Conservation (phyloP, 64 coral and sea anemone species). For the Montipora capricornis region DNA sequence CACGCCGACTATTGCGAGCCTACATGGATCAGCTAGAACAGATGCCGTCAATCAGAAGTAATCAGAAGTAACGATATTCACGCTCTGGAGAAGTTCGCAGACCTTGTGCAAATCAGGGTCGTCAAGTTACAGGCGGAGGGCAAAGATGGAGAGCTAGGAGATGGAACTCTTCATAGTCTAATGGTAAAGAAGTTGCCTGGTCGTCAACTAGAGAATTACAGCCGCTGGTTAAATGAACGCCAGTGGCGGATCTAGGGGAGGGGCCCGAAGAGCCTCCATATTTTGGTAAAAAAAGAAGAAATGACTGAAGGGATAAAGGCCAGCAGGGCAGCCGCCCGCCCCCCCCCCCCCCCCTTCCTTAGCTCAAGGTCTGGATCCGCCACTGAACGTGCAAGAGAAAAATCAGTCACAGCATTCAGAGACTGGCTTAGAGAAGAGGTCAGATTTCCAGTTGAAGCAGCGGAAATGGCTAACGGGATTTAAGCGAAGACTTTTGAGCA, state of each 20-base stretch:
- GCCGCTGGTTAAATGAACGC: neutral
- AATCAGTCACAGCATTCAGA: slow-evolving; percentile 19
- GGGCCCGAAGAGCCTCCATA: no score
- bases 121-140: slow-evolving; percentile 39
- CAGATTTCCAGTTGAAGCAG: neutral
- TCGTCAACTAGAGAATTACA: slow-evolving; percentile 51
- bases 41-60: slow-evolving; percentile 11
- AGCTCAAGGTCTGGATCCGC: no score
- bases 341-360: no score
- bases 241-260: no score
- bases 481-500: neutral
- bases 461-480: slow-evolving; percentile 24
- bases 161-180: slow-evolving; percentile 51
- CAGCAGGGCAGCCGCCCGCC: no score
- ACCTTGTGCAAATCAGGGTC: slow-evolving; percentile 54
- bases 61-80: slow-evolving; percentile 30
- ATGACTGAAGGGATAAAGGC: no score
- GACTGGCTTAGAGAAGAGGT: slow-evolving; percentile 60
- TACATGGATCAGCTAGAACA: slow-evolving; percentile 63
- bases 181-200: slow-evolving; percentile 47
- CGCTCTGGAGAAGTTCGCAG: slow-evolving; percentile 57
- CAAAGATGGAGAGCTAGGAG: slow-evolving; percentile 42
- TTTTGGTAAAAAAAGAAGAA: no score
- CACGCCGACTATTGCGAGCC: slow-evolving; percentile 32
- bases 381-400: neutral